Base-by-base conservation (phyloP, 2,888 invertebrate species). In the Octodonta nipae region DNA sequence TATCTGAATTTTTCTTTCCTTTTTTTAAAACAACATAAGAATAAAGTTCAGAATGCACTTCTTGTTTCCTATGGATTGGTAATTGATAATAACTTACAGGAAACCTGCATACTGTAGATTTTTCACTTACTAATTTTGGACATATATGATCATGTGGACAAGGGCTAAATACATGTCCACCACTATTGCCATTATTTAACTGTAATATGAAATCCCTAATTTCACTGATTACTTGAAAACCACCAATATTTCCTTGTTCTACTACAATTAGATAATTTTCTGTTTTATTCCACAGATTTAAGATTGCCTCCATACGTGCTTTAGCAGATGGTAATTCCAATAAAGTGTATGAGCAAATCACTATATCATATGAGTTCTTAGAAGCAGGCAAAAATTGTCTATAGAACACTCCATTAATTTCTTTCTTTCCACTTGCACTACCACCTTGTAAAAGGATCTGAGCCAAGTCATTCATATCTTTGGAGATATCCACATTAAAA, bases 271-370 rank as follows among this genome's bases (percentile, higher is more conserved):
- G 62, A 55, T 81, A 88, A 7, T 78, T 71, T 42, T 75, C 70
- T 0, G 89, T 87, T 64, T 85, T 89, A 32, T 74, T 75, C 92
- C 92, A 93, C 5, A 93, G 64, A 49, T 78, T 83, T 30, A 76
- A 65, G 34, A 89, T 59, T 0, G 72, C 69, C 49, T 83, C 73
- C 28, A 84, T 57, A 29, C 92, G 68, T 14, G 67, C 65, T 49
- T 73, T 64, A 40, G 70, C 63, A 36, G 66, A 70, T 0, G 81
- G 78, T 42, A 89, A 58, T 60, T 93, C 92, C 44, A 91, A 70
- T 40, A 92, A 64, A 0, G 84, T 71, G 55, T 77, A 86, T 0
- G 88, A 80, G 32, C 81, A 77, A 13, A 88, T 63, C 1, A 88
- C 85, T 29, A 93, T 63, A 56, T 85, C 82, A 55, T 82, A 91